Base-by-base conservation (phyloP, 2,797 vertebrate genomes). In the Parotocinclus haroldoi region DNA sequence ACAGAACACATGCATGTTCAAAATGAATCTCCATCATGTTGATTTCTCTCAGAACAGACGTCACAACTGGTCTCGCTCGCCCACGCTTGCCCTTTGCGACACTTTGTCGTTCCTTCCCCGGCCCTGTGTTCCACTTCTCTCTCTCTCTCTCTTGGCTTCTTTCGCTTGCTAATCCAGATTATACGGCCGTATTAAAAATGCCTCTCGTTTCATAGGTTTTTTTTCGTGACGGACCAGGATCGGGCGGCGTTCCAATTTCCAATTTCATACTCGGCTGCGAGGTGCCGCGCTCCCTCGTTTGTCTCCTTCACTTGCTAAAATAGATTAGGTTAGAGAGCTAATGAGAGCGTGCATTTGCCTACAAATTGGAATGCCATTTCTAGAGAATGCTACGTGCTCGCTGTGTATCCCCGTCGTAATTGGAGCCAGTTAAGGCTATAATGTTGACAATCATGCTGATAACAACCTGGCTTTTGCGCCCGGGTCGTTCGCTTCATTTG, bases 381-480 rank as follows among this genome's bases (percentile, higher is more conserved):
- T 46, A 27, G 38, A 0, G 9, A 16, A 38, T 13, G 13, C 62
- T 66, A 9, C 48, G 13, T 48, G 58, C 62, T n/a, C 58, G 62
- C n/a, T 11, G 49, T 18, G 39, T 42, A 68, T 63, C 13, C 44
- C 52, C 1, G 19, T 42, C 18, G 40, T 69, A 76, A 67, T 59
- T 69, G 70, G 53, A 69, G 62, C 53, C 70, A 27, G 58, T 76
- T 76, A 69, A 53, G 45, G 58, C 18, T 57, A 58, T 13, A 27
- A 69, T 72, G 66, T 72, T 72, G 45, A 72, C 66, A 63, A 70
- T 71, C 59, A 61, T 39, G 4, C 18, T 13, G 9, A 60, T 70
- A 73, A 60, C 50, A 64, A 38, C 27, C 61, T 44, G 51, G 45
- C 12, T 56, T 38, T 68, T 45, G 9, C 57, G 46, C 63, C 57